Conservation (phyloP, 2,797 vertebrate genomes). For the Sciaenops ocellatus region DNA sequence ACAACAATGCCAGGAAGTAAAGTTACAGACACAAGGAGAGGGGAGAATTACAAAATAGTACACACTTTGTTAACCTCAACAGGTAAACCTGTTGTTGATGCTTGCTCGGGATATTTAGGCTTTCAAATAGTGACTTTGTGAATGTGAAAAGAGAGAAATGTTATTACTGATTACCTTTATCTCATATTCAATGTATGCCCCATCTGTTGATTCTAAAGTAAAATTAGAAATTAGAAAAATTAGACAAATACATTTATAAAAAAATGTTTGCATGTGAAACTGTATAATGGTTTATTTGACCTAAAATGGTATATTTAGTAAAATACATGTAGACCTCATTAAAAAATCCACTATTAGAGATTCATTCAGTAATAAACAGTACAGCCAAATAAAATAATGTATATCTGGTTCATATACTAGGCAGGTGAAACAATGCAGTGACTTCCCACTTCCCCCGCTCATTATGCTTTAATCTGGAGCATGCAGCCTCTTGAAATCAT, state of each 20-base stretch:
- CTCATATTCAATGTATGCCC: neutral
- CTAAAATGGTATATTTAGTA: too few relatives aligned
- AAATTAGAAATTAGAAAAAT: too few relatives aligned
- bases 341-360: neutral
- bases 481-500: constrained; percentile 28
- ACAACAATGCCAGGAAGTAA: too few relatives aligned
- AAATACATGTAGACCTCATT: neutral
- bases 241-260: neutral
- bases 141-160: too few relatives aligned
- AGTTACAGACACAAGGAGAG: too few relatives aligned
- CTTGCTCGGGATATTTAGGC: too few relatives aligned
- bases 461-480: constrained; percentile 39
- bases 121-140: too few relatives aligned
- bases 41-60: too few relatives aligned
- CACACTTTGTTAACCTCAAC: too few relatives aligned
- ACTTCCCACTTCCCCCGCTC: constrained; percentile 1
- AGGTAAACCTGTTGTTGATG: too few relatives aligned
- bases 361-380: neutral
- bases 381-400: neutral
- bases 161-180: too few relatives aligned
- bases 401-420: neutral
- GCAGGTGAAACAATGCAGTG: constrained; percentile 14
- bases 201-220: neutral
- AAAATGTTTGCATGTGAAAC: neutral
- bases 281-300: too few relatives aligned